Percentiles rank a stretch among this genome's conserved stretches.
phyloP scores from a whole-genome alignment of 2,797 vertebrate genomes.

The Carcharodon carcharias region DNA sequence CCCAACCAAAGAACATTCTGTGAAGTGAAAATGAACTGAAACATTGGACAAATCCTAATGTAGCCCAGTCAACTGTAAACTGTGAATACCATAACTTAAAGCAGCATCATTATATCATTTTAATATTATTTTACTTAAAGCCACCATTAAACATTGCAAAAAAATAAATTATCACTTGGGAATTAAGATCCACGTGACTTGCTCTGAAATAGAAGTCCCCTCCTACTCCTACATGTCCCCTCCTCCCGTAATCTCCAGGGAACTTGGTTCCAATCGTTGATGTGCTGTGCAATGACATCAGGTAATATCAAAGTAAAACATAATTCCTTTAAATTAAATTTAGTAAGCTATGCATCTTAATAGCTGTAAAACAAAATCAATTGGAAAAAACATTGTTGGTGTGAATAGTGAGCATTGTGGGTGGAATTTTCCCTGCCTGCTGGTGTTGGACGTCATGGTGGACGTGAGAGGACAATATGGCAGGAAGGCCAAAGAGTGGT shows the following conservation, averaged over 20 bases:
- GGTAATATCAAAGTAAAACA: background rate
- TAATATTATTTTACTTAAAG: background rate
- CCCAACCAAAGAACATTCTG: background rate
- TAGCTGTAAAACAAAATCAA: background rate
- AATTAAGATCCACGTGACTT: background rate
- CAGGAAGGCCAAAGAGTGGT: no score
- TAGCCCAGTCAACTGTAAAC: background rate
- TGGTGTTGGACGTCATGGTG: no score
- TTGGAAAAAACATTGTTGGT: background rate
- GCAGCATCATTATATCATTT: background rate
- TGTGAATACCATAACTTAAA: background rate
- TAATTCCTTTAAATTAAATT: background rate
- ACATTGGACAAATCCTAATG: background rate
- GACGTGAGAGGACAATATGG: no score
- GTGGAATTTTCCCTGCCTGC: no score
- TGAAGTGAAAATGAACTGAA: conserved; percentile 5
- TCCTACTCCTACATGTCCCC: background rate
- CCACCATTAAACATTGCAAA: background rate
- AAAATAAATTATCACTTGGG: background rate
- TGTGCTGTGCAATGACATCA: background rate
- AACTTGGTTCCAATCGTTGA: background rate
- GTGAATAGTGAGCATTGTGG: background rate
- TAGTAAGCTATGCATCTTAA: background rate
- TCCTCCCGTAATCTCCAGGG: background rate
- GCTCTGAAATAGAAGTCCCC: background rate